Conservation (phyloP, 2,888 invertebrate genomes). For the Elysia crispata region DNA sequence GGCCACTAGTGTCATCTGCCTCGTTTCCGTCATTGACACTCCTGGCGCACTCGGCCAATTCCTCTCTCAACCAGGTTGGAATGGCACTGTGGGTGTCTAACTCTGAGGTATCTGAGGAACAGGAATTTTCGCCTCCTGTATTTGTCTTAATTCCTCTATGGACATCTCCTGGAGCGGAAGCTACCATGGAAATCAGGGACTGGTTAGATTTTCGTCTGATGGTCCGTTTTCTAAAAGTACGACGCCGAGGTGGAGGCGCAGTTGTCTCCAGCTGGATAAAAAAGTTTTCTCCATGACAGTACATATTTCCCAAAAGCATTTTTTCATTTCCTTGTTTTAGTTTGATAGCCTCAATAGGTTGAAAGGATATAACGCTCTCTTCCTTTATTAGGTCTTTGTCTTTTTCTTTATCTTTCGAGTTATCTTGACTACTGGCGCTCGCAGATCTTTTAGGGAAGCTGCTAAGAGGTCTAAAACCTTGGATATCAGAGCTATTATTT, state of each 20-base stretch:
- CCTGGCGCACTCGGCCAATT: constrained; percentile 63
- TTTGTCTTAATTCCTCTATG: constrained; percentile 59
- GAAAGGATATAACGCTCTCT: constrained; percentile 66
- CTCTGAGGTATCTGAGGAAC: constrained; percentile 76
- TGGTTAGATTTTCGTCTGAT: constrained; percentile 57
- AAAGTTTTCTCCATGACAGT: constrained; percentile 81
- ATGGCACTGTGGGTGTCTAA: constrained; percentile 71
- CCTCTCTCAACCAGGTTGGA: constrained; percentile 73
- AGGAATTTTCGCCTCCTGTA: constrained; percentile 75
- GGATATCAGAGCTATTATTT: constrained; percentile 17
- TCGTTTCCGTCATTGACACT: constrained; percentile 66
- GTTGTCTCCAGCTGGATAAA: constrained; percentile 83
- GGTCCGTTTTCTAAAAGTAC: constrained; percentile 67
- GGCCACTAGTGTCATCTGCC: constrained; percentile 70
- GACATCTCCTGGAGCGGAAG: background rate
- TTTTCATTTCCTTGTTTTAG: constrained; percentile 77
- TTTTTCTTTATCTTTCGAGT: constrained; percentile 60
- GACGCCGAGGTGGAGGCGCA: constrained; percentile 78
- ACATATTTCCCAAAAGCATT: constrained; percentile 80
- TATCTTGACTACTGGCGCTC: constrained; percentile 64
- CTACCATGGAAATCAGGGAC: constrained; percentile 11
- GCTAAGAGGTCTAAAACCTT: constrained; percentile 45
- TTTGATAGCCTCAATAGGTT: constrained; percentile 70
- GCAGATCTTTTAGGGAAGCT: constrained; percentile 63
- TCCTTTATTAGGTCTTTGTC: constrained; percentile 59